Evolutionary conservation across 2,113 vertebrate genomes (phyloP).

Genomic region (Gallinago media): DNA sequence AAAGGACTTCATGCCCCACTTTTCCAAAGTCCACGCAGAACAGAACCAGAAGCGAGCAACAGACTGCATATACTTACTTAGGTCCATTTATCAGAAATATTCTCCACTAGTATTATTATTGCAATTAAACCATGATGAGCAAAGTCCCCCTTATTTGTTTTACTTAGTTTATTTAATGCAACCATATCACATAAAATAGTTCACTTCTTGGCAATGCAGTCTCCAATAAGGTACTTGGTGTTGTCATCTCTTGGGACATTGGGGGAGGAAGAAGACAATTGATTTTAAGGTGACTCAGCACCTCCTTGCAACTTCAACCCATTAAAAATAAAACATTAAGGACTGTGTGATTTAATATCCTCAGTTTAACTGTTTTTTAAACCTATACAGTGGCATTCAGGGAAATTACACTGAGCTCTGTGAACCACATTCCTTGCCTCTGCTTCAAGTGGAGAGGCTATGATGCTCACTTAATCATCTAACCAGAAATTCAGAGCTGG

Average conservation of each 20-base stretch:
- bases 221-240: background rate
- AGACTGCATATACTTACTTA: background rate
- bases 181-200: background rate
- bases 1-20: background rate
- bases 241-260: background rate
- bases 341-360: background rate
- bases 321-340: slow-evolving; percentile 9
- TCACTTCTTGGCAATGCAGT: background rate
- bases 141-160: background rate
- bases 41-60: background rate
- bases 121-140: background rate
- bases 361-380: background rate
- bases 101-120: background rate
- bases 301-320: background rate
- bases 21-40: background rate
- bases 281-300: slow-evolving; percentile 11
- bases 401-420: background rate
- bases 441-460: background rate
- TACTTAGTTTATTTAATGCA: background rate
- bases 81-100: background rate
- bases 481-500: background rate
- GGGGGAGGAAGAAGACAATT: background rate
- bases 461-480: background rate
- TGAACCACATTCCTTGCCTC: background rate
- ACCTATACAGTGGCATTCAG: background rate